phyloP scores from a whole-genome alignment of 2,113 vertebrate species.

The Lontra canadensis region DNA sequence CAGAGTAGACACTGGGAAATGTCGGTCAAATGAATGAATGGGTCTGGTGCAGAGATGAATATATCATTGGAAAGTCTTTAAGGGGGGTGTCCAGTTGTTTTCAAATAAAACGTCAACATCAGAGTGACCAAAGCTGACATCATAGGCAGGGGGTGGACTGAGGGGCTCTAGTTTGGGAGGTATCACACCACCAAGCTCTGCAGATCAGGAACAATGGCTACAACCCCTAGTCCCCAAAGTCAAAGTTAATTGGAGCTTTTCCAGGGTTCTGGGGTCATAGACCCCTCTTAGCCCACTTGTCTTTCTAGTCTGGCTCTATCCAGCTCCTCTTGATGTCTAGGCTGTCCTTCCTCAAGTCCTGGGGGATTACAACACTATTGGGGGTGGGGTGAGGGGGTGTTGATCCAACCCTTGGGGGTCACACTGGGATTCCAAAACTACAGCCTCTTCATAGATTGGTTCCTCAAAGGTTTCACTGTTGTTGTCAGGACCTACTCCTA shows the following conservation, averaged over 20 bases:
- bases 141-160: conserved; percentile 85
- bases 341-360: conserved; percentile 51
- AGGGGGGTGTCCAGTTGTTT: no score
- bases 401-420: conserved; percentile 67
- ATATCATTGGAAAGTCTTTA: neutral
- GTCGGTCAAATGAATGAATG: neutral
- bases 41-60: neutral
- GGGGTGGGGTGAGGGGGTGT: conserved; percentile 68
- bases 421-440: conserved; percentile 47
- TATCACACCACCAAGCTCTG: conserved; percentile 65
- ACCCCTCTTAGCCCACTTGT: conserved; percentile 64
- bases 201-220: conserved; percentile 78
- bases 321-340: conserved; percentile 46
- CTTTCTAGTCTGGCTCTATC: neutral
- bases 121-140: conserved; percentile 61
- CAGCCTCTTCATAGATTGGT: conserved; percentile 79
- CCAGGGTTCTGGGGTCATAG: neutral
- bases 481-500: conserved; percentile 41
- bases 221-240: conserved; percentile 69
- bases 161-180: conserved; percentile 80
- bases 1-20: neutral
- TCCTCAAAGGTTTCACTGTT: conserved; percentile 82
- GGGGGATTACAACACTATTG: conserved; percentile 62
- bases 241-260: conserved; percentile 7
- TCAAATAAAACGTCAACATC: conserved; percentile 62